Evolutionary conservation across 2,888 invertebrate genomes (phyloP), one percentile per base, ranked within the genome.

Genomic region (Sipunculus nudus): DNA sequence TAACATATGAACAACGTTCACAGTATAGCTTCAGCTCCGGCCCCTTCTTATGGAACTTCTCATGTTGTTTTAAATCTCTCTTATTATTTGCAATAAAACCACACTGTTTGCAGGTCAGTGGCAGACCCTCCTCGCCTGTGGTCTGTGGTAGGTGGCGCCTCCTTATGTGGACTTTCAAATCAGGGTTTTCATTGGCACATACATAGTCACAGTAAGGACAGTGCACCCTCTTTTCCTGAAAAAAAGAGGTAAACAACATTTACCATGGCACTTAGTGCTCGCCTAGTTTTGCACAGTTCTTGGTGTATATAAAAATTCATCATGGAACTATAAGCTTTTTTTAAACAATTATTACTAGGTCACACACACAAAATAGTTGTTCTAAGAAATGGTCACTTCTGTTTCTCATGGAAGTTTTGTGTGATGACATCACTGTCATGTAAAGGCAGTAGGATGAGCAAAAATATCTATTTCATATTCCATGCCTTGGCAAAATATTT

Each of bases 11-110:
- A 59, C 81, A 81, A 48, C 71, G 65, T 35, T 78, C 77, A 65
- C 81, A 81, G 64, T 76, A 81, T 4, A 81, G 68, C 57, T 81
- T 81, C 45, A 81, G 62, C 58, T 81, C 81, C 2, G 80, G 79
- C 4, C 78, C 79, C 19, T 70, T 65, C 57, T 66, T 71, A 65
- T 81, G 81, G 59, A 81, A 80, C 67, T 81, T 81, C 69, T 73
- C 66, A 59, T 81, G 81, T 50, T 81, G 80, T 50, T 74, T 73
- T n/a, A 80, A 66, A 57, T 80, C 81, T 48, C 73, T 75, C 65
- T 71, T 75, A 56, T 70, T 73, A 25, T 71, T 66, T 2, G 79
- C 72, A 41, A 74, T 68, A 4, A 77, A 61, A 16, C 72, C 75
- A 62, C 81, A 81, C 40, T 75, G 69, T 0, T 69, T 70, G 63